Base-by-base conservation (phyloP, 2,888 invertebrate genomes). In the Tipula lateralis region DNA sequence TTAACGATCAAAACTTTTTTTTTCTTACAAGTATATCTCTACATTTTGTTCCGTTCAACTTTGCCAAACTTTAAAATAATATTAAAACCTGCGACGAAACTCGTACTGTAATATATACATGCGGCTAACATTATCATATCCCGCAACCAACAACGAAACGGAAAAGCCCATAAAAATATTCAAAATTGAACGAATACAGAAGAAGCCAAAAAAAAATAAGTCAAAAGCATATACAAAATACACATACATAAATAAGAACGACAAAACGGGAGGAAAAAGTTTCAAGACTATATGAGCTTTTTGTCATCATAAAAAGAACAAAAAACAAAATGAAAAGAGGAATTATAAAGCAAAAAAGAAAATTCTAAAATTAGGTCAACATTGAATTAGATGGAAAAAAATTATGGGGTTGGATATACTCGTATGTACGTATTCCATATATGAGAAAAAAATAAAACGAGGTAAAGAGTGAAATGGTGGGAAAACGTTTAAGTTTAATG, bases 271-370 rank as follows among this genome's bases (percentile, higher is more conserved):
- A 12, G 66, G 19, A 50, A 24, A 66, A 66, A 66, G 19, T 66
- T 66, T 66, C 66, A 66, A 66, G 66, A 66, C 66, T 66, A 44
- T 32, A 39, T 66, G 66, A 66, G 66, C 66, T 24, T 66, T 66
- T 66, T 9, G 66, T 66, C 66, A 66, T 66, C 1, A 9, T 24
- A n/a, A 50, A 16, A 50, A 44, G 66, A 24, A 66, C 66, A 66
- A 66, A 12, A 19, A 24, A 66, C n/a, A 66, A 66, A 2, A 66
- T 9, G 9, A 66, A 2, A 66, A 7, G 9, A 66, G 24, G 66
- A 66, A 66, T 66, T 66, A 66, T 24, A 66, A 66, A 66, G 66
- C 24, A 66, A 19, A 66, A 39, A 66, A 66, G 3, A 66, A 66
- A 66, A 66, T 24, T 9, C 66, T 66, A 13, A 66, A 66, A 66